Base-by-base conservation (phyloP, 2,888 invertebrate genomes). In the Brenthis ino region DNA sequence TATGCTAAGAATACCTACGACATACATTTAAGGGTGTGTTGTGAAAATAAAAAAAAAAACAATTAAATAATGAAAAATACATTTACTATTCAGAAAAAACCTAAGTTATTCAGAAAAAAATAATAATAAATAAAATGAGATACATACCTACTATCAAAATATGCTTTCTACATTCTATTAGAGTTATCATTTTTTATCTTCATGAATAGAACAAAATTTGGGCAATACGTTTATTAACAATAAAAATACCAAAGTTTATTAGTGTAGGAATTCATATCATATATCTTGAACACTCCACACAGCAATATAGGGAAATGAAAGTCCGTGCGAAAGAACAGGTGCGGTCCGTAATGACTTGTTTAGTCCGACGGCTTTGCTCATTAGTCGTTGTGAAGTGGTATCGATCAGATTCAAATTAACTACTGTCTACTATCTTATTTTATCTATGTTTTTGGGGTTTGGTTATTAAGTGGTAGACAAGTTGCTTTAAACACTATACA, bases 331-430 rank as follows among this genome's bases (percentile, higher is more conserved):
- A 83, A 79, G 50, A 24, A 70, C 90, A 90, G 82, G 79, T 89
- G 89, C 68, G 57, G 51, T 16, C 69, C 70, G 73, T 86, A 85
- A 88, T 87, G 83, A 85, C 84, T 82, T 79, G 79, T 81, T 86
- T 85, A 85, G 82, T 74, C 76, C 82, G 72, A 77, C 77, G 88
- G 90, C 87, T 91, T 89, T 89, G 84, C 88, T 89, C 90, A 91
- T 91, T 91, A 90, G 79, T 80, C 74, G 78, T 76, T 73, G 77
- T 88, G 75, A 80, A 88, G 89, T 88, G 84, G 80, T 79, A 77
- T 85, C 83, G 81, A 83, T 84, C 81, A 80, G 82, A 84, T 84
- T 83, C 79, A 79, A 82, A 82, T 82, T 80, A 79, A 82, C 80
- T 78, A 81, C 82, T 80, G 81, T 80, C 76, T 78, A 76, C 80